Conservation (phyloP, 2,113 vertebrate genomes). For the Thermophis baileyi region DNA sequence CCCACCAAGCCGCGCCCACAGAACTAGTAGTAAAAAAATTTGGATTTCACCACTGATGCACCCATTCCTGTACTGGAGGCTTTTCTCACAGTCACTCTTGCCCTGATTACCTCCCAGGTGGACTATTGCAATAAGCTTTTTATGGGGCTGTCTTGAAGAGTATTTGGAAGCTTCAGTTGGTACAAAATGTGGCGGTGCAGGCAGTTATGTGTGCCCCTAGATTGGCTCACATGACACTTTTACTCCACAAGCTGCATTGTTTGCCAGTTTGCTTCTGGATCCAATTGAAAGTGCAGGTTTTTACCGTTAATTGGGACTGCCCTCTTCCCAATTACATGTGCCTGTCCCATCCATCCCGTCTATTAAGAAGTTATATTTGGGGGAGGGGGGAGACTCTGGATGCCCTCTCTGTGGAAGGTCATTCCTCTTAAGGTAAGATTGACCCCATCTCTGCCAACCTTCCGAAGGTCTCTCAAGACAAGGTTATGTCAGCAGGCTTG, state of each 20-base stretch:
- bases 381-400: too few relatives aligned
- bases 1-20: too few relatives aligned
- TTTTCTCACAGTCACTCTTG: not conserved
- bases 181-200: not conserved
- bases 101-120: not conserved
- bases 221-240: not conserved
- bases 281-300: not conserved
- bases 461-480: not conserved
- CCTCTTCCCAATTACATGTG: not conserved
- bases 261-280: not conserved
- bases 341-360: not conserved
- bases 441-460: not conserved
- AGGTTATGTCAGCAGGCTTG: not conserved
- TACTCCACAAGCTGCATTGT: not conserved
- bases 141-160: not conserved
- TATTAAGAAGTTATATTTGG: not conserved
- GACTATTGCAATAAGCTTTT: not conserved
- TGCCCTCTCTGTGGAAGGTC: not conserved
- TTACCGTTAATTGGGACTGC: not conserved
- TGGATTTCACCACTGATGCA: too few relatives aligned
- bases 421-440: not conserved
- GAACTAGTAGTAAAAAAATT: too few relatives aligned
- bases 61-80: not conserved
- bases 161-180: not conserved
- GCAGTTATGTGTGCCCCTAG: not conserved